Conservation (phyloP, 1,140 invertebrate species). For the Hylaeus volcanicus region DNA sequence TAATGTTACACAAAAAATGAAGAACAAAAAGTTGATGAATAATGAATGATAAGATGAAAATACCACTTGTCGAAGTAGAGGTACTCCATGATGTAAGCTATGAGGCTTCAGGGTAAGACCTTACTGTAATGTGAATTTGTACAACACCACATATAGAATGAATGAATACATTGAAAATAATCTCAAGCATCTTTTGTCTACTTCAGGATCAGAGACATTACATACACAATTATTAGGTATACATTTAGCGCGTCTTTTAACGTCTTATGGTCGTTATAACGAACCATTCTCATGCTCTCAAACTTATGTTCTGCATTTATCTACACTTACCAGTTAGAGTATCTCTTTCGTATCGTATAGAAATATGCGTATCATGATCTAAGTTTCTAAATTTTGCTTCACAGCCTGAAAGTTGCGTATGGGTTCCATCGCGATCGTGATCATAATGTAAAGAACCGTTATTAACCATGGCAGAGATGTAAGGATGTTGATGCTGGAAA, state of each 20-base stretch:
- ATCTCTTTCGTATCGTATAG: slow-evolving; percentile 95
- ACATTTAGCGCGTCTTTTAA: background rate
- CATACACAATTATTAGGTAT: background rate
- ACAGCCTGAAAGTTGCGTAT: slow-evolving; percentile 97
- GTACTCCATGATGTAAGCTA: slow-evolving; percentile 43
- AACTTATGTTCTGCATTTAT: background rate
- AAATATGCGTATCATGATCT: slow-evolving; percentile 94
- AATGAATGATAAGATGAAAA: slow-evolving; percentile 35
- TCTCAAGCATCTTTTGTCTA: slow-evolving; percentile 8
- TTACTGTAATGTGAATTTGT: slow-evolving; percentile 29
- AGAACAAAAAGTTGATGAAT: slow-evolving; percentile 10
- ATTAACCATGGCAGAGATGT: slow-evolving; percentile 98
- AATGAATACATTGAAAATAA: slow-evolving; percentile 36
- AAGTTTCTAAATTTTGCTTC: slow-evolving; percentile 96
- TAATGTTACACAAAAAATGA: background rate
- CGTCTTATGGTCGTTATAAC: background rate
- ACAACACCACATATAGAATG: slow-evolving; percentile 28
- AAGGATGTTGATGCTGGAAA: slow-evolving; percentile 96
- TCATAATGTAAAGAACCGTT: slow-evolving; percentile 98
- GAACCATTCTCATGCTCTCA: slow-evolving; percentile 1
- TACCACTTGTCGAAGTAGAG: slow-evolving; percentile 37
- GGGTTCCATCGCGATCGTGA: slow-evolving; percentile 98
- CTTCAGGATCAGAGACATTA: background rate
- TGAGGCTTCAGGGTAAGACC: slow-evolving; percentile 40
- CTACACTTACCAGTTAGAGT: slow-evolving; percentile 87